Conservation (phyloP, 2,113 vertebrate species). For the Sitta europaea region DNA sequence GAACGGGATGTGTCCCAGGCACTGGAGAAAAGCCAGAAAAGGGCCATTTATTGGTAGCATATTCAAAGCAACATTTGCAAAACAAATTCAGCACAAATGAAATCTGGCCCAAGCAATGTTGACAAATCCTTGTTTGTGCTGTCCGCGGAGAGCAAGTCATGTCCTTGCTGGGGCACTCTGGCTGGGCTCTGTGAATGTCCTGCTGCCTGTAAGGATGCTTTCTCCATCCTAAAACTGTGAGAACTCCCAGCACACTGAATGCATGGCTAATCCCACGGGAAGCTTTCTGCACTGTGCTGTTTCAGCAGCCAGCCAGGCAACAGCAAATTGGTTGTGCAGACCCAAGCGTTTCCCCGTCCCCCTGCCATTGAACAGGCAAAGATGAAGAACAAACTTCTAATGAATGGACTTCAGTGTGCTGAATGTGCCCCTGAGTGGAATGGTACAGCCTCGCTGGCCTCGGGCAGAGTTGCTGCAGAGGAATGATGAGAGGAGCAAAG, state of each 20-base stretch:
- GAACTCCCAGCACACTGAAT: neutral
- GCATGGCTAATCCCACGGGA: slow-evolving; percentile 4
- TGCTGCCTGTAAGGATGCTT: neutral
- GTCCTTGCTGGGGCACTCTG: neutral
- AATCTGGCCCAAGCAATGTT: neutral
- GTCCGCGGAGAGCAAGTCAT: fast-evolving
- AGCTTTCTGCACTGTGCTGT: neutral
- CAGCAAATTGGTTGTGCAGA: neutral
- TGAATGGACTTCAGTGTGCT: neutral
- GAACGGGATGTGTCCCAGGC: neutral
- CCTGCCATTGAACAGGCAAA: neutral
- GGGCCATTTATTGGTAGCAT: neutral
- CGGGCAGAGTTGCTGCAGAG: neutral
- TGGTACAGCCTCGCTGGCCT: neutral
- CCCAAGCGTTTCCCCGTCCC: neutral
- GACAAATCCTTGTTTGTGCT: neutral
- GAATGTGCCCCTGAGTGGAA: neutral
- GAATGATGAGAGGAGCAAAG: fast-evolving
- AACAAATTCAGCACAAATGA: neutral
- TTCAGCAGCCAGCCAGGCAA: slow-evolving; percentile 20
- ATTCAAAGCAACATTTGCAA: neutral
- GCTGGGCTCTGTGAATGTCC: neutral
- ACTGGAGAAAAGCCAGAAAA: neutral
- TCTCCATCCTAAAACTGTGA: neutral
- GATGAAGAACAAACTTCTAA: neutral